Percentiles rank a stretch among this genome's conserved stretches.
Evolutionary conservation across 2,888 invertebrate species (phyloP).

Genomic region (Drosophila hamatofila): DNA sequence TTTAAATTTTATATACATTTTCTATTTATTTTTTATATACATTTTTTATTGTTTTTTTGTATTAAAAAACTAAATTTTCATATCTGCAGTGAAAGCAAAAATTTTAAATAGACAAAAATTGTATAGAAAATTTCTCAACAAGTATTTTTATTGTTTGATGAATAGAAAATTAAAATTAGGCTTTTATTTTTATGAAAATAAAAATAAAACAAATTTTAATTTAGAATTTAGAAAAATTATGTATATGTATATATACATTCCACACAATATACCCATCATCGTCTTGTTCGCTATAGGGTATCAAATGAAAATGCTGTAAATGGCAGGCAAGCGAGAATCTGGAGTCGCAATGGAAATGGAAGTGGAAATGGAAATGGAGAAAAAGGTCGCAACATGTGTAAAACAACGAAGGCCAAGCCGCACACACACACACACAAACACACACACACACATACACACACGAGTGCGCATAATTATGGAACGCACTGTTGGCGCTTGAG

Average conservation of each 20-base stretch:
- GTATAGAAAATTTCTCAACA: no score
- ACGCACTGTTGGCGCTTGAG: constrained; percentile 51
- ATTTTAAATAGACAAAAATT: no score
- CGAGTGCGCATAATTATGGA: constrained; percentile 67
- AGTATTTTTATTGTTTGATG: no score
- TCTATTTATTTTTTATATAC: no score
- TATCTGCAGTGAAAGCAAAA: neutral
- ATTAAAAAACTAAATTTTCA: no score
- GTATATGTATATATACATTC: neutral
- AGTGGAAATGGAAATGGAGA: constrained; percentile 2
- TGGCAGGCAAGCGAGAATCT: constrained; percentile 13
- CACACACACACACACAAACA: constrained; percentile 4
- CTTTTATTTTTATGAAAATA: no score
- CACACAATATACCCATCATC: neutral
- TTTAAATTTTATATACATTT: no score
- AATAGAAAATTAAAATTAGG: no score
- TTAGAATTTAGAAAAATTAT: accelerated
- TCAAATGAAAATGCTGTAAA: constrained; percentile 24
- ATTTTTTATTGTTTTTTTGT: no score
- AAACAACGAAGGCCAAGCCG: constrained; percentile 14
- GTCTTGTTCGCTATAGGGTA: neutral
- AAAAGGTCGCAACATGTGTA: constrained; percentile 32
- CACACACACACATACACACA: constrained; percentile 5
- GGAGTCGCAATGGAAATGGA: constrained; percentile 19
- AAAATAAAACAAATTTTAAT: no score